Evolutionary conservation across 2,113 vertebrate species (phyloP).

Genomic region (Ibidorhyncha struthersii): DNA sequence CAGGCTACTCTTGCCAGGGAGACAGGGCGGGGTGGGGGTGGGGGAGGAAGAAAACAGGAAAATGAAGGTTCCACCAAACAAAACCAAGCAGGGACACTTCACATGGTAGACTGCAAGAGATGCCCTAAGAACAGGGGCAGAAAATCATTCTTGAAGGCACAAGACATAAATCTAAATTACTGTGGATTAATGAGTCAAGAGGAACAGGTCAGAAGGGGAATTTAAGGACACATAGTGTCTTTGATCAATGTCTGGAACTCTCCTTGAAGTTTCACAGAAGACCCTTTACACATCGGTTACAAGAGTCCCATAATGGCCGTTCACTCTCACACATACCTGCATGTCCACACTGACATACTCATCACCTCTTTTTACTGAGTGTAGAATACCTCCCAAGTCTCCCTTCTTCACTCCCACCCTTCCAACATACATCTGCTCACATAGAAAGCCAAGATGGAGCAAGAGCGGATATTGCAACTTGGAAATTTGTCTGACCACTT

Average conservation of each 20-base stretch:
- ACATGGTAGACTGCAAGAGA: not conserved
- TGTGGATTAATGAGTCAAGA: not conserved
- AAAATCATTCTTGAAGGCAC: not conserved
- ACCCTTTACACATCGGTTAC: not conserved
- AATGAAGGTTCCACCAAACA: not conserved
- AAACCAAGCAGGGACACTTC: not conserved
- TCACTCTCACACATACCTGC: fast-evolving
- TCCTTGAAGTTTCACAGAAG: not conserved
- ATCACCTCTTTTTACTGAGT: not conserved
- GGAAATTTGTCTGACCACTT: not conserved
- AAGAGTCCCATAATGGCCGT: not conserved
- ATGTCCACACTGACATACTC: not conserved
- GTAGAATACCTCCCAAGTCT: not conserved
- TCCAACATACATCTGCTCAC: not conserved
- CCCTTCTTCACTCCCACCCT: not conserved
- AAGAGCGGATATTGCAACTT: not conserved
- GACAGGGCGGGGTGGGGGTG: not conserved
- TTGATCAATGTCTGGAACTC: not conserved
- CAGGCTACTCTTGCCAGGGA: not conserved
- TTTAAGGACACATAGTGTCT: not conserved
- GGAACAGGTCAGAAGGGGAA: not conserved
- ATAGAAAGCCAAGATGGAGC: not conserved
- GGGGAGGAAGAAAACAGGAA: not conserved
- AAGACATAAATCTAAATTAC: not conserved
- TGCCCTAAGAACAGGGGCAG: not conserved